Evolutionary conservation across 1,140 invertebrate species (phyloP), one percentile per base, ranked within the genome.

Genomic region (Harpegnathos saltator): DNA sequence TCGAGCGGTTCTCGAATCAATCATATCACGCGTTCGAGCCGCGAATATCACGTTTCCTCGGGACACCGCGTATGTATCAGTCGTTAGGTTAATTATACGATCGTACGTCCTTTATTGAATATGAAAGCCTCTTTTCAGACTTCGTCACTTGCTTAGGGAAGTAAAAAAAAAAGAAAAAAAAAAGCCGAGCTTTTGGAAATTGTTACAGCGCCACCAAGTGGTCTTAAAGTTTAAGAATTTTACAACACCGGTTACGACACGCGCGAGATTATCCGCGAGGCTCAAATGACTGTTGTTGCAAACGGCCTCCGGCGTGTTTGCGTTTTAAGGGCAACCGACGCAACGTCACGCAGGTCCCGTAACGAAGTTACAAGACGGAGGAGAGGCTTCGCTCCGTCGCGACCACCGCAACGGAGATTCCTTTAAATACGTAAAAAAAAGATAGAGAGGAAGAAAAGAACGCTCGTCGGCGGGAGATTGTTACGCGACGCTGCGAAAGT

Each of bases 161-260:
- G 33, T 0, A 12, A 69, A 33, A n/a, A n/a, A n/a, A n/a, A n/a
- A n/a, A n/a, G n/a, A n/a, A n/a, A n/a, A n/a, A n/a, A n/a, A n/a
- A n/a, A 71, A 71, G 15, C 7, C 9, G 33, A 48, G 24, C n/a
- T 71, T 80, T 38, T 58, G 52, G 14, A 71, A 80, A 58, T 78
- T 58, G 65, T 80, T 71, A 59, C 15, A 19, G 44, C 19, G 17
- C 65, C 52, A 44, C 48, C 22, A 66, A 71, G 17, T 69, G 65
- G 52, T 15, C 58, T 58, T 71, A 80, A 80, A 71, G 7, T 58
- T 58, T 58, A 78, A 26, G 29, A 68, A 71, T 48, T 71, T 80
- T 58, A 69, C 22, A 48, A 71, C 11, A 24, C 61, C 29, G 22
- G 15, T 58, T n/a, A 7, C 7, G 7, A 33, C 33, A 7, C 33